phyloP scores from a whole-genome alignment of 2,888 invertebrate genomes.

The Margaritifera margaritifera region DNA sequence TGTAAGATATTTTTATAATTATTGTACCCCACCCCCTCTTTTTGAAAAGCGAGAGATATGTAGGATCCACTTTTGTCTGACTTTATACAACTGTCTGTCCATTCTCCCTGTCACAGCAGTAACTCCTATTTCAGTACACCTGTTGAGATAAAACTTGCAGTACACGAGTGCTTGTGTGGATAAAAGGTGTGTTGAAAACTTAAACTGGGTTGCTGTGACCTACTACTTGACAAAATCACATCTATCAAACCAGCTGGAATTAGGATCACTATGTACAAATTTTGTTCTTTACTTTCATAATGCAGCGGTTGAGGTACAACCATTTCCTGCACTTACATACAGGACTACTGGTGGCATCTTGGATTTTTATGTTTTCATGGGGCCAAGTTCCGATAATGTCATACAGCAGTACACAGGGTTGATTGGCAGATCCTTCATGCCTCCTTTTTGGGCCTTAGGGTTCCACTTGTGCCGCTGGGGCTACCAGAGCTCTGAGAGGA shows the following conservation, averaged over 20 bases:
- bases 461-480: conserved; percentile 85
- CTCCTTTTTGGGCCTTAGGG: conserved; percentile 83
- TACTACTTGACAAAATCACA: too few species aligned
- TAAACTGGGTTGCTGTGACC: too few species aligned
- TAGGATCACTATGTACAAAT: too few species aligned
- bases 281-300: too few species aligned
- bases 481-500: conserved; percentile 38
- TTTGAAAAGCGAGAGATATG: conserved; percentile 47
- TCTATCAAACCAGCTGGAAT: too few species aligned
- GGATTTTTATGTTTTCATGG: conserved; percentile 83
- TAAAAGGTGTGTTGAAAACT: too few species aligned
- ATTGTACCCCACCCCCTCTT: conserved; percentile 22
- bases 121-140: conserved; percentile 57
- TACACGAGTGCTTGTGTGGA: too few species aligned
- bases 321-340: conserved; percentile 86
- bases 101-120: neutral
- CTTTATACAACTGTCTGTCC: neutral
- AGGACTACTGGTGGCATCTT: conserved; percentile 85
- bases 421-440: conserved; percentile 52
- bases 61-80: neutral
- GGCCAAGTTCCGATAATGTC: conserved; percentile 79
- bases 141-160: too few species aligned
- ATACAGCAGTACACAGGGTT: conserved; percentile 61
- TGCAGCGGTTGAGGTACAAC: conserved; percentile 66
- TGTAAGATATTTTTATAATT: conserved; percentile 21